These are phyloP conservation scores for Speoplatyrhinus poulsoni DNA, from an alignment of 2,113 vertebrate species.

Conservation along the genomic window DNA sequence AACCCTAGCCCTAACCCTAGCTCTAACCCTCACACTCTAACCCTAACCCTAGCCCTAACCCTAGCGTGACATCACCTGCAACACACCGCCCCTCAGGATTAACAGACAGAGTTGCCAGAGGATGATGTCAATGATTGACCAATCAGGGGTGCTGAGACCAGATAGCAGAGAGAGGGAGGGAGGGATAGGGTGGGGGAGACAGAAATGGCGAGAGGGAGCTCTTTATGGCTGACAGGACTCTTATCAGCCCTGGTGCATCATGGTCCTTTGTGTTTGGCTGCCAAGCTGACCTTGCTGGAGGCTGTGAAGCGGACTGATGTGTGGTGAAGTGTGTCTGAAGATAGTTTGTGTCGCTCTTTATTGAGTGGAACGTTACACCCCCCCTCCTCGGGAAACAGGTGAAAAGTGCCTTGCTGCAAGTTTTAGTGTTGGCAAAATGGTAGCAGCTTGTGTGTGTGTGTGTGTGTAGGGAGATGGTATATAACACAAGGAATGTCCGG, in stretches of 20 bases:
- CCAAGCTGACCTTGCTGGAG: constrained; percentile 33
- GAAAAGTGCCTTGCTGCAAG: too few species aligned
- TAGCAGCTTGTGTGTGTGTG: too few species aligned
- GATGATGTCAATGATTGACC: constrained; percentile 78
- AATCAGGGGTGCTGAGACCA: constrained; percentile 33
- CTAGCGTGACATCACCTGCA: neutral
- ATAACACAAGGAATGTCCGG: constrained; percentile 42
- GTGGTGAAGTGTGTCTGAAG: constrained; percentile 48
- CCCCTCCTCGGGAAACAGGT: constrained; percentile 60
- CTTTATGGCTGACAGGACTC: neutral
- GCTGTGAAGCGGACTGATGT: constrained; percentile 51
- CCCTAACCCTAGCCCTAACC: too few species aligned
- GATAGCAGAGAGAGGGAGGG: constrained; percentile 59
- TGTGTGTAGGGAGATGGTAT: constrained; percentile 16
- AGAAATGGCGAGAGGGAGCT: constrained; percentile 52
- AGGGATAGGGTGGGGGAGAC: constrained; percentile 69
- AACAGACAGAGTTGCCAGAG: constrained; percentile 75
- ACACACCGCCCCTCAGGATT: constrained; percentile 24
- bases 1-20: too few species aligned
- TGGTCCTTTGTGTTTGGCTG: constrained; percentile 18
- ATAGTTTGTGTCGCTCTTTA: constrained; percentile 64
- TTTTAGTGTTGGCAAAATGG: too few species aligned
- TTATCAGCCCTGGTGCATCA: neutral
- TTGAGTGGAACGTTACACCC: constrained; percentile 57
- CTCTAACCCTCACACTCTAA: too few species aligned